Evolutionary conservation across 2,888 invertebrate genomes (phyloP).

Genomic region (Xylota segnis): DNA sequence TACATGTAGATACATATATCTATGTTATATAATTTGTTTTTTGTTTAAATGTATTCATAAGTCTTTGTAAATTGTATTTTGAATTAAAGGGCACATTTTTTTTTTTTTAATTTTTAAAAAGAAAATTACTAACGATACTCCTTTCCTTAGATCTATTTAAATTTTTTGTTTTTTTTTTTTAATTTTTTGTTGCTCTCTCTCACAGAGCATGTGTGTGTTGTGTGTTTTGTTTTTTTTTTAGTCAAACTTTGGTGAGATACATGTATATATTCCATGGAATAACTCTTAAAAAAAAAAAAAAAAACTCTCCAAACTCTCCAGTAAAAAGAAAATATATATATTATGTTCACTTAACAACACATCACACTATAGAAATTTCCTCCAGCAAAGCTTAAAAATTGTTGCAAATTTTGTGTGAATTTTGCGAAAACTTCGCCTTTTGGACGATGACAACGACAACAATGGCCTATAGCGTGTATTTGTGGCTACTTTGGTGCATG

Average conservation of each 20-base stretch:
- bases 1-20: conserved; percentile 34
- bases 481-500: conserved; percentile 73
- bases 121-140: conserved; percentile 45
- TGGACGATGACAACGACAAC: conserved; percentile 55
- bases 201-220: conserved; percentile 46
- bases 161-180: conserved; percentile 22
- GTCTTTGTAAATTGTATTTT: conserved; percentile 68
- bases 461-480: conserved; percentile 67
- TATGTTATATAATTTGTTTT: conserved; percentile 35
- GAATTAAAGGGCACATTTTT: conserved; percentile 46
- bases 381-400: conserved; percentile 74
- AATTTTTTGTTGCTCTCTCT: conserved; percentile 7
- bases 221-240: conserved; percentile 25
- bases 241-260: conserved; percentile 61
- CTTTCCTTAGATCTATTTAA: conserved; percentile 30
- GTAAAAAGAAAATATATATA: conserved; percentile 34
- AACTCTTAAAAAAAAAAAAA: conserved; percentile 51
- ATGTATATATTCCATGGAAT: conserved; percentile 68
- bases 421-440: conserved; percentile 69
- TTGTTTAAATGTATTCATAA: conserved; percentile 62
- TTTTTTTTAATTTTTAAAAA: conserved; percentile 21
- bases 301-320: conserved; percentile 44
- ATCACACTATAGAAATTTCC: conserved; percentile 60
- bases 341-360: conserved; percentile 18
- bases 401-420: conserved; percentile 75